phyloP scores from a whole-genome alignment of 2,888 invertebrate species.

The Phragmatobia fuliginosa region DNA sequence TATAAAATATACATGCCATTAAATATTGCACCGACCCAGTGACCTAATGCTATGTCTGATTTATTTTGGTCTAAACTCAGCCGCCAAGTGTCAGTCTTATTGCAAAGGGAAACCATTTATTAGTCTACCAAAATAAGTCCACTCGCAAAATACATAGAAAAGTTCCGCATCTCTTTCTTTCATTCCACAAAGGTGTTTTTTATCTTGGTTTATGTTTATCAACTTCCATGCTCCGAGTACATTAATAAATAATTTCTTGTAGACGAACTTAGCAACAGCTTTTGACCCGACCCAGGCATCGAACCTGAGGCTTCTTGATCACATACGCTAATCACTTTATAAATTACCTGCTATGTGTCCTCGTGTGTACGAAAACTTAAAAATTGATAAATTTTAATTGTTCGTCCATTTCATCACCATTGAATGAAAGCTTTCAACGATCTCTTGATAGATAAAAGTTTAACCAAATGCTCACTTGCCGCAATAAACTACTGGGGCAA shows the following conservation, averaged over 20 bases:
- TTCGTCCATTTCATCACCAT: not conserved
- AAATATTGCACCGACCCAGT: not conserved
- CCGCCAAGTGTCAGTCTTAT: not conserved
- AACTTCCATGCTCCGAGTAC: too few species aligned
- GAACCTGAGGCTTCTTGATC: too few species aligned
- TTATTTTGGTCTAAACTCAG: not conserved
- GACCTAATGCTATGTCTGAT: not conserved
- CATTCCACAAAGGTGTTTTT: not conserved
- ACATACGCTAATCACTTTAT: too few species aligned
- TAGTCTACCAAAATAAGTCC: not conserved
- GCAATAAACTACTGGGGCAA: not conserved
- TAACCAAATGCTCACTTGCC: not conserved
- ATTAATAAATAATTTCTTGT: too few species aligned
- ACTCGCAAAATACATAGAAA: conserved; percentile 5
- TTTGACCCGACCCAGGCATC: too few species aligned
- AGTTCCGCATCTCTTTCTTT: not conserved
- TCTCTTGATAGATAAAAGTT: not conserved
- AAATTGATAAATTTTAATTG: not conserved
- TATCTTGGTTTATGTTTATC: too few species aligned
- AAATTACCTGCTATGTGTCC: too few species aligned
- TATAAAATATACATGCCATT: not conserved
- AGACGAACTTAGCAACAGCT: too few species aligned
- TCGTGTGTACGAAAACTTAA: not conserved
- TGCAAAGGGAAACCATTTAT: not conserved
- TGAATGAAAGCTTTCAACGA: not conserved